Evolutionary conservation across 2,113 vertebrate species (phyloP).

Genomic region (mouse (Mus musculus)): DNA sequence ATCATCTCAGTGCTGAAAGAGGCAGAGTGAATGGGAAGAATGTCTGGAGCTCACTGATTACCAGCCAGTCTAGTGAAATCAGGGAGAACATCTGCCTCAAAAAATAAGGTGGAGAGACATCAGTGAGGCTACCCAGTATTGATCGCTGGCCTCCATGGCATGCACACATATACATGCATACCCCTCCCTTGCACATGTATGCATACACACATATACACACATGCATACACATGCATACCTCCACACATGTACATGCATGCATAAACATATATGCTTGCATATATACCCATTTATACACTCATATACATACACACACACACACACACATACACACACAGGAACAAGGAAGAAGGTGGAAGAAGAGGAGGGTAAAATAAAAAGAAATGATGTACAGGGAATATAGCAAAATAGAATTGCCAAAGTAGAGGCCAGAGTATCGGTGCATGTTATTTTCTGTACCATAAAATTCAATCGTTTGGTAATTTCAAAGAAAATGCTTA

Average conservation of each 20-base stretch:
- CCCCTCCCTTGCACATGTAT: background rate
- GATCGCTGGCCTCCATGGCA: background rate
- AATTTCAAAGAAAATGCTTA: conserved; percentile 8
- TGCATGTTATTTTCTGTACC: background rate
- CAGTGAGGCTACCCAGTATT: too few relatives aligned
- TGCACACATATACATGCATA: background rate
- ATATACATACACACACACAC: background rate
- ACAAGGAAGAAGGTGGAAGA: background rate
- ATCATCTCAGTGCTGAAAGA: background rate
- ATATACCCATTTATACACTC: background rate
- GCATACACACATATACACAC: background rate
- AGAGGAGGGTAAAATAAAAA: background rate
- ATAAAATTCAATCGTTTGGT: background rate
- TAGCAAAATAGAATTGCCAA: background rate
- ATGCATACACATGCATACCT: background rate
- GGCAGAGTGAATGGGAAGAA: background rate
- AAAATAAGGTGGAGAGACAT: background rate
- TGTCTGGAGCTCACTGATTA: background rate
- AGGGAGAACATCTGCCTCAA: background rate
- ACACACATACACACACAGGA: background rate
- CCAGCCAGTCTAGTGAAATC: background rate
- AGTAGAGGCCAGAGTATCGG: background rate
- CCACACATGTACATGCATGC: background rate
- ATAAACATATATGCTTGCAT: background rate
- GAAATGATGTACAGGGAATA: background rate